Base-by-base conservation (phyloP, 2,113 vertebrate genomes). In the Odontesthes bonariensis region DNA sequence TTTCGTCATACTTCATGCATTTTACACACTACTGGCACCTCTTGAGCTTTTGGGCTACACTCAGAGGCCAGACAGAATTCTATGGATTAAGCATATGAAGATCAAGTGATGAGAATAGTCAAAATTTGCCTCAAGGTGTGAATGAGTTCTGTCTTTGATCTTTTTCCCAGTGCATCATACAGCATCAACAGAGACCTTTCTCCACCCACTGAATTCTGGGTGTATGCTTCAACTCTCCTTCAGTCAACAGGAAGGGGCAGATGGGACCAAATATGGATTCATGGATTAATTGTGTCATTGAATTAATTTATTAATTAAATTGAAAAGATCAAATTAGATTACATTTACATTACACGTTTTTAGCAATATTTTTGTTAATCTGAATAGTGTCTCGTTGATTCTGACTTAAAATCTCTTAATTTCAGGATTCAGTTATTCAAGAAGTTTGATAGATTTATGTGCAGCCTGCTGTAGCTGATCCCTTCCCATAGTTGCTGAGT, bases 401-500 rank as follows among this genome's bases (percentile, higher is more conserved):
- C 35, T 38, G 35, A 38, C 35, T 8, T 6, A 57, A 52, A 1
- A n/a, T 72, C 19, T 59, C 8, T 40, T 22, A 16, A 33, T 69
- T 65, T 17, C 65, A 38, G 35, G 31, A n/a, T 40, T 79, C 1
- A 60, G 51, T 54, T 57, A 76, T 65, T 42, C n/a, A 61, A 19
- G 22, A 51, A 60, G 38, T 57, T 60, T 68, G 54, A 76, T 63
- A 73, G 47, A 20, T 69, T 40, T 9, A 64, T 62, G 23, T 70
- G 20, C 32, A 23, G 49, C 20, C 47, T 62, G 31, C 44, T 69
- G 67, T n/a, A 51, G 40, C 57, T 71, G 22, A 79, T 69, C 38
- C 60, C 22, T 67, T 64, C 79, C 54, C 59, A 65, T 47, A 80
- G 27, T 68, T 27, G 63, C 59, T 63, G 55, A 27, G 52, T 69